These are phyloP conservation scores for Tridacna gigas DNA, from an alignment of 2,888 invertebrate species.

Conservation along the genomic window DNA sequence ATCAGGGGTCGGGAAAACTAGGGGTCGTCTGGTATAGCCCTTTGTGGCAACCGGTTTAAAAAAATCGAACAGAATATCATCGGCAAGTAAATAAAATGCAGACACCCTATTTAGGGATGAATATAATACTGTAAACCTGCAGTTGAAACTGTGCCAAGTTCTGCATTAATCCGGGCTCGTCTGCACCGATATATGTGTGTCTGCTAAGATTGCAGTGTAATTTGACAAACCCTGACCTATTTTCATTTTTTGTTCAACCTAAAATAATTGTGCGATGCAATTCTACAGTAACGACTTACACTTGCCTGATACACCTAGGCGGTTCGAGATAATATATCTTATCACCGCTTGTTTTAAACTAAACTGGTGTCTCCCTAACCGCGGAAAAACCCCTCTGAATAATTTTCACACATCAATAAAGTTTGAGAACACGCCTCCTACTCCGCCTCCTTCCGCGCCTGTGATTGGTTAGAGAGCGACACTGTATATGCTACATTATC, in stretches of 20 bases:
- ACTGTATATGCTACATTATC: conserved; percentile 29
- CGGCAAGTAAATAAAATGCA: too few species aligned
- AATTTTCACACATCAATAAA: conserved; percentile 52
- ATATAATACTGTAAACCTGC: not conserved
- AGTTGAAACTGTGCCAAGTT: not conserved
- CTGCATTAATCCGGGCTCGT: not conserved
- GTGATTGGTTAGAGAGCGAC: conserved; percentile 50
- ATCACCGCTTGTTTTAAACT: conserved; percentile 34
- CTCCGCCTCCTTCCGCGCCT: conserved; percentile 35
- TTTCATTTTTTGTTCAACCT: conserved; percentile 12
- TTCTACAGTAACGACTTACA: conserved; percentile 6
- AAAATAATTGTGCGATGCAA: not conserved
- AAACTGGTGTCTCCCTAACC: conserved; percentile 6
- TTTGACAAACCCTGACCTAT: conserved; percentile 26
- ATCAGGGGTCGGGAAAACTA: too few species aligned
- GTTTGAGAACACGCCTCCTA: conserved; percentile 30
- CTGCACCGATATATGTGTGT: conserved; percentile 1
- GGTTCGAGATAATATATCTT: conserved; percentile 35
- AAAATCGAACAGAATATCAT: too few species aligned
- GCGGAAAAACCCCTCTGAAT: conserved; percentile 22
- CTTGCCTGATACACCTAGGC: conserved; percentile 7
- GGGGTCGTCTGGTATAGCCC: too few species aligned
- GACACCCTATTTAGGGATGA: too few species aligned
- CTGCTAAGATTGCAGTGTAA: conserved; percentile 24
- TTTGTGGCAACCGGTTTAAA: too few species aligned